Conservation (phyloP, 2,888 invertebrate genomes). For the Merodon equestris region DNA sequence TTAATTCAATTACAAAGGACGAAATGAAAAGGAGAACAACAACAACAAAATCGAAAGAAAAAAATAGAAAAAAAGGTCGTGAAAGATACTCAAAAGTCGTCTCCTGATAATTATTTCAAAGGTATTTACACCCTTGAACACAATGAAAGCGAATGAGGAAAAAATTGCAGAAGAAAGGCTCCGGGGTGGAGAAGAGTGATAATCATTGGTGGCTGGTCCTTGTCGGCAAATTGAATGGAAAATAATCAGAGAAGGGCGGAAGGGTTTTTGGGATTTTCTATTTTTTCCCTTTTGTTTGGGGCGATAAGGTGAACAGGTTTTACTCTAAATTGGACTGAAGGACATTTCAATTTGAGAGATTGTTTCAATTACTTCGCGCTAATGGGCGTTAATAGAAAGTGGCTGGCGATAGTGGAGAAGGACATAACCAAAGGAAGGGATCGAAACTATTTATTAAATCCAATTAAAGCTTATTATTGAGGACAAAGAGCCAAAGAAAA, state of each 20-base stretch:
- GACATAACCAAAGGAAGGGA: no score
- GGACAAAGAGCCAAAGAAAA: no score
- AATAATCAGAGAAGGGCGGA: constrained; percentile 18
- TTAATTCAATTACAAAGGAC: constrained; percentile 60
- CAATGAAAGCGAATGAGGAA: constrained; percentile 50
- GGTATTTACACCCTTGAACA: constrained; percentile 57
- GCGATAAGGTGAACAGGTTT: constrained; percentile 56
- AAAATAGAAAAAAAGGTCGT: constrained; percentile 36
- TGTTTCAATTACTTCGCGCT: constrained; percentile 28
- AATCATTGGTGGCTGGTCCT: constrained; percentile 59
- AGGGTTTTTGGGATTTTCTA: constrained; percentile 12
- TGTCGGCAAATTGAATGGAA: constrained; percentile 62
- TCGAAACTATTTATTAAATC: no score
- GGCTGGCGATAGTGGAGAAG: no score
- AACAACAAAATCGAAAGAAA: no score
- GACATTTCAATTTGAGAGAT: constrained; percentile 41
- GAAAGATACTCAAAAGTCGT: constrained; percentile 32
- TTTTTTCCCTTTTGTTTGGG: constrained; percentile 24
- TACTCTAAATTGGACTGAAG: constrained; percentile 47
- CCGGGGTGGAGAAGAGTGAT: constrained; percentile 47
- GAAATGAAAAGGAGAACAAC: constrained; percentile 26
- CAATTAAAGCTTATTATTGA: no score
- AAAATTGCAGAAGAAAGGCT: constrained; percentile 2
- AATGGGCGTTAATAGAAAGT: constrained; percentile 26
- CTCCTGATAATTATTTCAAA: constrained; percentile 62